These are phyloP conservation scores for Nothobranchius kuhntae DNA, from an alignment of 2,113 vertebrate genomes.

Conservation along the genomic window DNA sequence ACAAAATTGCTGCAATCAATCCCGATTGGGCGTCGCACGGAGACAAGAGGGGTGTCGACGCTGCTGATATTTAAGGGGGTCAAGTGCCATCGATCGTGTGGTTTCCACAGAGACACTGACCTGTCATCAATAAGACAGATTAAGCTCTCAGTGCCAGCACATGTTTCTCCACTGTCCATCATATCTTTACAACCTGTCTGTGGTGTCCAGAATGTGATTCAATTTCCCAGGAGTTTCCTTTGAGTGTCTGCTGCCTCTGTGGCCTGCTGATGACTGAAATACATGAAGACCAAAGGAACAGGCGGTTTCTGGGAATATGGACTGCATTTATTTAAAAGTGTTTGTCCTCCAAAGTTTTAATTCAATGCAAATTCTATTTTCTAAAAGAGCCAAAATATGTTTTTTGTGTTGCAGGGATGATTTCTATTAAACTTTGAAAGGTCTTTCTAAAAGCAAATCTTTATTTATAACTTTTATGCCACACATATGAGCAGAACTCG, in stretches of 20 bases:
- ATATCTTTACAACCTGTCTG: constrained; percentile 57
- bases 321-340: background rate
- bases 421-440: too few species aligned
- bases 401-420: too few species aligned
- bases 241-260: constrained; percentile 17
- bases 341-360: background rate
- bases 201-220: constrained; percentile 32
- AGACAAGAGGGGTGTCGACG: constrained; percentile 53
- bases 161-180: constrained; percentile 58
- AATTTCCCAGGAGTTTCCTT: constrained; percentile 38
- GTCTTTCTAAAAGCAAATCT: too few species aligned
- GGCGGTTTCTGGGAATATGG: background rate
- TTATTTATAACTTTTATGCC: too few species aligned
- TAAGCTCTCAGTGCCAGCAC: constrained; percentile 61
- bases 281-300: background rate
- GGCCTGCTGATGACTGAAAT: constrained; percentile 22
- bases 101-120: constrained; percentile 56
- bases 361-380: background rate
- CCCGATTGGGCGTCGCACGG: constrained; percentile 45
- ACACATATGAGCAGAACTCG: too few species aligned
- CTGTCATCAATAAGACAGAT: constrained; percentile 71
- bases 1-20: constrained; percentile 59
- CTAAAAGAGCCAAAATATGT: too few species aligned
- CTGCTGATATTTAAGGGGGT: constrained; percentile 68
- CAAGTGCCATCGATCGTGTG: constrained; percentile 70